Evolutionary conservation across 35 echinoderm and acorn worm species (phyloP).

Genomic region (Nesometra sesokonis): DNA sequence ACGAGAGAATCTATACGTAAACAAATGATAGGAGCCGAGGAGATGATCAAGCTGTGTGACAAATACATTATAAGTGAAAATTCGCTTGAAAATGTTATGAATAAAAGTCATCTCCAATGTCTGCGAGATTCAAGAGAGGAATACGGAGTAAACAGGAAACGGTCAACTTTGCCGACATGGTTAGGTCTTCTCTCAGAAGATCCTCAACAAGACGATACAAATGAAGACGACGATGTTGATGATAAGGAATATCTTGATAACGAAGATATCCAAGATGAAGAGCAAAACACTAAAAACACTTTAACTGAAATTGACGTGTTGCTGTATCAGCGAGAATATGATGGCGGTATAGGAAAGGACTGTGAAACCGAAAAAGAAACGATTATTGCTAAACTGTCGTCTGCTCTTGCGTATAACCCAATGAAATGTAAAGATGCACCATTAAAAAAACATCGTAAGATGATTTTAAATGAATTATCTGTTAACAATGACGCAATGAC

Average conservation of each 20-base stretch:
- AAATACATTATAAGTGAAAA: neutral
- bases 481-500: constrained; percentile 29
- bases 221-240: constrained; percentile 10
- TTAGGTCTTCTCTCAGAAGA: neutral
- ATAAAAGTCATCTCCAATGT: neutral
- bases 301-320: neutral
- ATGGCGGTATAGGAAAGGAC: constrained; percentile 1
- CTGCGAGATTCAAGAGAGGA: neutral
- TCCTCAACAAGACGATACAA: neutral
- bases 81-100: neutral
- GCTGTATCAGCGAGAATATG: constrained; percentile 25
- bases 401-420: neutral
- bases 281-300: neutral
- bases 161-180: neutral
- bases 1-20: neutral
- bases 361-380: neutral
- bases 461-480: neutral
- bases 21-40: neutral
- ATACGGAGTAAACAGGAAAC: neutral
- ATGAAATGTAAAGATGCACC: neutral
- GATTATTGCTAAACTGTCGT: neutral
- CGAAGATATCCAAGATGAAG: neutral
- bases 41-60: neutral
- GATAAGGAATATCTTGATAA: constrained; percentile 4
- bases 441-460: constrained; percentile 8